Evolutionary conservation across 2,888 invertebrate genomes (phyloP).

Genomic region (Trisateles emortualis): DNA sequence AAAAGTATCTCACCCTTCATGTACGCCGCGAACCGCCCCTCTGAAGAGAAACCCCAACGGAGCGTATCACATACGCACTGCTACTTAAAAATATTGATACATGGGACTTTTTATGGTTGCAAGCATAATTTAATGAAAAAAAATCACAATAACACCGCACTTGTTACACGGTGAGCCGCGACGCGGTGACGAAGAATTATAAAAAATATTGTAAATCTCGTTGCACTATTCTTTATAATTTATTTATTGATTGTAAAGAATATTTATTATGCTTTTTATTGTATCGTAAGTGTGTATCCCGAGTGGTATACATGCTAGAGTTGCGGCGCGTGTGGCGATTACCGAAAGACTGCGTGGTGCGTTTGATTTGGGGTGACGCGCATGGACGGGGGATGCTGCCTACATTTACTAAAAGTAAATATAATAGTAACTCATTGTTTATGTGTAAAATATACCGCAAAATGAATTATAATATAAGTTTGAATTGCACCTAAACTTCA

Average conservation of each 20-base stretch:
- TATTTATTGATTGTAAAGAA: conserved; percentile 50
- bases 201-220: conserved; percentile 28
- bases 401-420: conserved; percentile 69
- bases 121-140: conserved; percentile 53
- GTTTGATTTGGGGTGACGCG: conserved; percentile 75
- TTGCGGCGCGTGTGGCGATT: conserved; percentile 71
- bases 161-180: conserved; percentile 40
- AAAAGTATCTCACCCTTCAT: conserved; percentile 80
- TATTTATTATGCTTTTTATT: conserved; percentile 50
- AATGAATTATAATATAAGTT: not conserved
- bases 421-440: conserved; percentile 47
- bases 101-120: conserved; percentile 51
- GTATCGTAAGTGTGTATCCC: conserved; percentile 45
- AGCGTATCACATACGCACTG: conserved; percentile 57
- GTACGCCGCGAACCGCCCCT: conserved; percentile 63
- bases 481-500: too few species aligned
- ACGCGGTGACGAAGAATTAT: conserved; percentile 24
- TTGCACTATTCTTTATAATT: conserved; percentile 41
- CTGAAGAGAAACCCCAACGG: conserved; percentile 49
- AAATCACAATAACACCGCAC: conserved; percentile 51
- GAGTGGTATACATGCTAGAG: conserved; percentile 59
- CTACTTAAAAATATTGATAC: conserved; percentile 65
- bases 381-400: conserved; percentile 72
- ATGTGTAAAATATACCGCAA: conserved; percentile 14
- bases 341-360: conserved; percentile 77